Evolutionary conservation across 1,140 invertebrate species (phyloP), one percentile per base, ranked within the genome.

Genomic region (Tenebrio molitor): DNA sequence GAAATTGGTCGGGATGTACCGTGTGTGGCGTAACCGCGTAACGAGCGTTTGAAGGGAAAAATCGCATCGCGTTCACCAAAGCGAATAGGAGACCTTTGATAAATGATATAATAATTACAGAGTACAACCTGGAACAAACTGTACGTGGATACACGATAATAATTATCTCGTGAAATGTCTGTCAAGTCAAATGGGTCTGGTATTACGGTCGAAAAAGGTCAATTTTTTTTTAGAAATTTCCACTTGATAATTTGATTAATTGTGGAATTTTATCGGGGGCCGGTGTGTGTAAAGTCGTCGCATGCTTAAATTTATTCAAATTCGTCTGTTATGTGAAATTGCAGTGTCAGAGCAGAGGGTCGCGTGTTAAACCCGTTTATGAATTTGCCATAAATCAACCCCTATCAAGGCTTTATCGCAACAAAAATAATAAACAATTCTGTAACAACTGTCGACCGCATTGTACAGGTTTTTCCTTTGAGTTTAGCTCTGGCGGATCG

Each of bases 341-440:
- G 50, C 50, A 58, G 8, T 29, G 50, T 58, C 50, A 58, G 14
- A 17, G 12, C 23, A 25, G 14, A 3, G 23, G n/a, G 21, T 58
- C 23, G 21, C 50, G 50, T 58, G 50, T 58, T 29, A n/a, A 53
- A 6, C 50, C 50, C 50, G 12, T 58, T 58, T 58, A 58, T 58
- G 12, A 58, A 58, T 29, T 58, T 5, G 23, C 50, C 50, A 58
- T 58, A 58, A 58, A 58, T 58, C 50, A 53, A n/a, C 46, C 19
- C 19, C 19, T 53, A 53, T 53, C 46, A 29, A 12, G 2, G n/a
- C 23, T 25, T 58, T 58, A 58, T 58, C 50, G 50, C 23, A 14
- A 29, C 50, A 58, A 58, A 58, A 58, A 58, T 58, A 58, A 58
- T 58, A 58, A 58, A 58, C 50, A 58, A 58, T 58, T 58, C 50